Evolutionary conservation across 1,140 invertebrate species (phyloP), one percentile per base, ranked within the genome.

Genomic region (Pseudomyrmex concolor): DNA sequence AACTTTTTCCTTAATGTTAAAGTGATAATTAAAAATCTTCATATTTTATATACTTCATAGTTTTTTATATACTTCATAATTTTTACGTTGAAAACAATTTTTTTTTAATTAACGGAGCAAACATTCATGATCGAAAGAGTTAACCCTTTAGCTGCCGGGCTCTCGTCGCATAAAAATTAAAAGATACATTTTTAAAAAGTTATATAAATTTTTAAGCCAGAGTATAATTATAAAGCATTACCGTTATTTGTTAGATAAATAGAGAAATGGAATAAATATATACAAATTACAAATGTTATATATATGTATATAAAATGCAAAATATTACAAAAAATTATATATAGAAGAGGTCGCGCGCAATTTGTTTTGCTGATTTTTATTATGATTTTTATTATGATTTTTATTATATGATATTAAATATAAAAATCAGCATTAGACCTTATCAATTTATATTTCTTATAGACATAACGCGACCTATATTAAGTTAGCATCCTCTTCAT

Each of bases 111-210:
- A 57, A 57, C 12, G 9, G 8, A 17, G 22, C n/a, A n/a, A 15
- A 60, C 19, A 25, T 48, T 80, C 76, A n/a, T 80, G 76, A 80
- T 80, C 76, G 66, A 80, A 71, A 80, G 43, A 34, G 55, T 80
- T 80, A 70, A 80, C 22, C 54, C 66, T 80, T 80, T 80, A 71
- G 66, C 43, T 80, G 76, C 76, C 76, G 66, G 76, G 67, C 19
- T 71, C 5, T 80, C 34, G 34, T 62, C 17, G 15, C 15, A 57
- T 68, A 15, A 59, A n/a, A 57, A 78, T 48, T 59, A 19, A 59
- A 7, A 62, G 5, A 13, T 51, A 12, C 3, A 51, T 51, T 51
- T 51, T 51, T 51, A 51, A 13, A 51, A 2, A 51, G 13, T 51
- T 51, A 51, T 12, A 51, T 51, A 51, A 12, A 51, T 13, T 51